These are phyloP conservation scores for Sarcophaga variegata DNA, from an alignment of 2,888 invertebrate genomes.

Conservation along the genomic window DNA sequence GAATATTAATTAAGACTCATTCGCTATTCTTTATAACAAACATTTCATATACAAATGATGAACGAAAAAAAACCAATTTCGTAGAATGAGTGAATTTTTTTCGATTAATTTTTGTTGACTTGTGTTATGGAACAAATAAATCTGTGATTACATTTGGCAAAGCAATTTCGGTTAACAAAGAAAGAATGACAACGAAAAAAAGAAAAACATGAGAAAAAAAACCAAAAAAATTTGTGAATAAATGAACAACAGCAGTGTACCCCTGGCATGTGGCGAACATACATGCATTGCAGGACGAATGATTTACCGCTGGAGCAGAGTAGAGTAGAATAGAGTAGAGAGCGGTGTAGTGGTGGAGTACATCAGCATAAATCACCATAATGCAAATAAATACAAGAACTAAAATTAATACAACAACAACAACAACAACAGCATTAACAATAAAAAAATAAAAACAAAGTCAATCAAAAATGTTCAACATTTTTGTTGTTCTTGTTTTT, in stretches of 20 bases:
- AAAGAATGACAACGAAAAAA: conserved; percentile 29
- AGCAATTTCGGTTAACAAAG: conserved; percentile 63
- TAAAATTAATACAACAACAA: conserved; percentile 54
- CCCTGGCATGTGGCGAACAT: background rate
- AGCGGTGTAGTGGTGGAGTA: background rate
- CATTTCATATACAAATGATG: conserved; percentile 32
- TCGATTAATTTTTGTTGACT: conserved; percentile 61
- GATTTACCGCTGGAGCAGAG: too few relatives aligned
- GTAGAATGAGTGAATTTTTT: conserved; percentile 36
- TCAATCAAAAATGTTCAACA: conserved; percentile 67
- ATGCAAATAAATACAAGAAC: conserved; percentile 60
- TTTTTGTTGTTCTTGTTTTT: conserved; percentile 2
- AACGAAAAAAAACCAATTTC: conserved; percentile 42
- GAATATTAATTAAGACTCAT: conserved; percentile 65
- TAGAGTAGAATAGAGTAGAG: too few relatives aligned
- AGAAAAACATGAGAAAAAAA: conserved; percentile 7
- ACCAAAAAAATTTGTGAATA: background rate
- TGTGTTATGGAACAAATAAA: conserved; percentile 64
- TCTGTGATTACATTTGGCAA: conserved; percentile 70
- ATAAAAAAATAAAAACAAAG: conserved; percentile 49
- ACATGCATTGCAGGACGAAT: too few relatives aligned
- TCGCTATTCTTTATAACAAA: conserved; percentile 29
- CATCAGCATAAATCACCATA: conserved; percentile 65
- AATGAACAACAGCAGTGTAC: conserved; percentile 32
- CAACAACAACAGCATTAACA: background rate